A percentile compares a stretch with the other conserved stretches of the same genome.
Conservation (phyloP, 1,140 invertebrate genomes). For the Limonius californicus region DNA sequence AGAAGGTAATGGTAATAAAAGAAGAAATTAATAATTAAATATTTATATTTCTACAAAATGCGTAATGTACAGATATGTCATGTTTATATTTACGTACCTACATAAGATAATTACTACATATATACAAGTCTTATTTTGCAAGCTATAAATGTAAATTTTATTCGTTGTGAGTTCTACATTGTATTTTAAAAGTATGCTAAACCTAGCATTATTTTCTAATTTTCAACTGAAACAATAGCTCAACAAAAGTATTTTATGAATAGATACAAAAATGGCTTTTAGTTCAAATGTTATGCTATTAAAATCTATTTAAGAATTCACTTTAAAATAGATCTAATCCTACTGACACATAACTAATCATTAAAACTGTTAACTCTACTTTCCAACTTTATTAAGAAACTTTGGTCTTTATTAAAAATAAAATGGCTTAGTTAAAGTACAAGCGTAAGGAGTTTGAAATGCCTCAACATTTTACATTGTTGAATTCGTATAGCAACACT, state of each 20-base stretch:
- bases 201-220: background rate
- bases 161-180: background rate
- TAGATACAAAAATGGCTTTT: too few relatives aligned
- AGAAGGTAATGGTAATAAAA: background rate
- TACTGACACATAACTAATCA: conserved; percentile 5
- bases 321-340: background rate
- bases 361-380: background rate
- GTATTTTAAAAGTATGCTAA: background rate
- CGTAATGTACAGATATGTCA: conserved; percentile 28
- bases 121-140: conserved; percentile 12
- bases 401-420: conserved; percentile 12
- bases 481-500: too few relatives aligned
- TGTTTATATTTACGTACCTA: conserved; percentile 10
- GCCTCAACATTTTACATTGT: too few relatives aligned
- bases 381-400: conserved; percentile 2
- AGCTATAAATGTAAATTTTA: background rate
- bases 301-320: too few relatives aligned
- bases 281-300: too few relatives aligned
- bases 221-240: background rate
- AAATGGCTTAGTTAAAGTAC: background rate
- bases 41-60: conserved; percentile 30
- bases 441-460: too few relatives aligned
- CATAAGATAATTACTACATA: background rate
- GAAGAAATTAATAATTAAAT: background rate
- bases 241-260: background rate